Conservation (phyloP, 2,888 invertebrate species). For the Agrilus cyanescens region DNA sequence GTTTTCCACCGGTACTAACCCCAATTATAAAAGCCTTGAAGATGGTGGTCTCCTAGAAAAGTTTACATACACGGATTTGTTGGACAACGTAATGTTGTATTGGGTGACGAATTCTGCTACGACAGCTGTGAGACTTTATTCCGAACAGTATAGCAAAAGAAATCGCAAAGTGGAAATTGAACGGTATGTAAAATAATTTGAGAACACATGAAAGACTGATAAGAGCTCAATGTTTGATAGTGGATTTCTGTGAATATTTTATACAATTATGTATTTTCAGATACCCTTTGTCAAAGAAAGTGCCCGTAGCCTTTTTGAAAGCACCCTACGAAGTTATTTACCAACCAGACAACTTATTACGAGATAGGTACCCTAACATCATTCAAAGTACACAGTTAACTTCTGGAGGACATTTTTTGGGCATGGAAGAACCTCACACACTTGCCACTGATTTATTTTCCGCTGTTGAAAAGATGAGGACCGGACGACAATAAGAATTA, state of each 20-base stretch:
- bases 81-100: slow-evolving; percentile 74
- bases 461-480: slow-evolving; percentile 40
- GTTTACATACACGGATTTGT: slow-evolving; percentile 55
- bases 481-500: too few species aligned
- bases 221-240: too few species aligned
- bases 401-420: slow-evolving; percentile 76
- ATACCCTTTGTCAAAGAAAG: slow-evolving; percentile 41
- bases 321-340: slow-evolving; percentile 58
- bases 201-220: too few species aligned
- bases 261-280: slow-evolving; percentile 36
- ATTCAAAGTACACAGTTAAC: slow-evolving; percentile 52
- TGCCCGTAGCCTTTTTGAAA: slow-evolving; percentile 60
- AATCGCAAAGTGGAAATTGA: slow-evolving; percentile 13
- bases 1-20: slow-evolving; percentile 60
- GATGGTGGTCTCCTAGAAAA: slow-evolving; percentile 57
- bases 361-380: slow-evolving; percentile 50
- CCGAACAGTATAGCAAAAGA: slow-evolving; percentile 41
- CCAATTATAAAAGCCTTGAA: slow-evolving; percentile 29
- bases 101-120: slow-evolving; percentile 63
- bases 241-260: neutral
- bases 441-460: slow-evolving; percentile 57
- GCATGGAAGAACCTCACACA: slow-evolving; percentile 60
- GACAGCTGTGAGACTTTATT: slow-evolving; percentile 60
- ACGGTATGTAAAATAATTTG: slow-evolving; percentile 11
- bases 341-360: slow-evolving; percentile 45